Base-by-base conservation (phyloP, 2,113 vertebrate species). In the Pampusana beccarii region DNA sequence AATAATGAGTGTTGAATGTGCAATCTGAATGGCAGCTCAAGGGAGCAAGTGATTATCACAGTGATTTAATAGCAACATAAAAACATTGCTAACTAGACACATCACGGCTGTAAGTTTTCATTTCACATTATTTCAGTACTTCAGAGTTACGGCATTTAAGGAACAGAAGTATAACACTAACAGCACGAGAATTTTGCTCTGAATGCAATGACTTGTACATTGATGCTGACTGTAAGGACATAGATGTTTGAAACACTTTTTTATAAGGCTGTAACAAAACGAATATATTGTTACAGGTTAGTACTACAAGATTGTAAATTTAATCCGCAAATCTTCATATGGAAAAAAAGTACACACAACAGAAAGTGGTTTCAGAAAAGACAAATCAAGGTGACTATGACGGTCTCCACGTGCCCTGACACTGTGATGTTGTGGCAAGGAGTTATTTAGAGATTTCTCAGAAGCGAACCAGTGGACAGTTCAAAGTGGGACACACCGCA, bases 11-110 rank as follows among this genome's bases (percentile, higher is more conserved):
- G 42, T 86, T 94, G 88, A 90, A 96, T 70, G 51, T 0, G 0
- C 16, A 85, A 34, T 33, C 29, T 64, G 56, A 93, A 80, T 56
- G 85, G 93, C 81, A 93, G 60, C 56, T 78, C 60, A 83, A 88
- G 78, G 84, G 90, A 92, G 71, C 14, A 86, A 91, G n/a, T 36
- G 65, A 60, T 77, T 44, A 70, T 38, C 40, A 38, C 4, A 83
- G 40, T 11, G 26, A 72, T 4, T 83, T 46, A 92, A 34, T 1
- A 80, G 42, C 2, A 2, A 89, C 46, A 86, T 42, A 78, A 95
- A 92, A 71, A 5, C 60, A 66, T 5, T 1, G 2, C 64, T 84
- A 80, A 57, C 42, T 51, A 67, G 57, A 93, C 85, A 89, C 2
- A 7, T 46, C 29, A 62, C 5, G 21, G 60, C 82, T 70, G 36